Percentiles rank a stretch among this genome's conserved stretches.
Conservation (phyloP, 2,888 invertebrate genomes). For the Heteropelma amictum region DNA sequence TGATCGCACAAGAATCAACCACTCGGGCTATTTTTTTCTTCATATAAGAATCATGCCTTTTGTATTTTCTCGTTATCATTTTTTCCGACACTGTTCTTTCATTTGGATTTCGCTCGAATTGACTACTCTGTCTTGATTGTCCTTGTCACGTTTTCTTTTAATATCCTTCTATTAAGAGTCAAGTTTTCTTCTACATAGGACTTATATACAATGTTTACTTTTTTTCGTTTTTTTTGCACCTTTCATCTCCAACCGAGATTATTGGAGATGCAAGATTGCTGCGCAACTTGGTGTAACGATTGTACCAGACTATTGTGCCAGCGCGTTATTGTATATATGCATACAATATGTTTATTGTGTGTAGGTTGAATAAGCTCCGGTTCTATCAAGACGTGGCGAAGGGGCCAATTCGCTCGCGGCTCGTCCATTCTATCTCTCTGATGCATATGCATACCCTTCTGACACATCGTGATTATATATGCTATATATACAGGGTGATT, state of each 20-base stretch:
- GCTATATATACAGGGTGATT: no score
- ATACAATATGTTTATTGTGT: no score
- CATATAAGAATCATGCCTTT: background rate
- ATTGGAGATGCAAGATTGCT: constrained; percentile 26
- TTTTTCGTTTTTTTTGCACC: constrained; percentile 10
- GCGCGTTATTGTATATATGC: background rate
- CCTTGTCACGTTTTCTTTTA: constrained; percentile 41
- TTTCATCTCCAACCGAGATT: constrained; percentile 5
- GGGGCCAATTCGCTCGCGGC: constrained; percentile 43
- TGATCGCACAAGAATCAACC: no score
- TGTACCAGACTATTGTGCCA: constrained; percentile 35
- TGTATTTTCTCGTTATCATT: background rate
- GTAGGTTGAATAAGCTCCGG: constrained; percentile 26
- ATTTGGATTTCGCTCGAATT: constrained; percentile 33
- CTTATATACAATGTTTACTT: background rate
- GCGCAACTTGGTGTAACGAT: constrained; percentile 31
- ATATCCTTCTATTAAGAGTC: constrained; percentile 3
- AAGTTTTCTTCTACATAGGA: background rate
- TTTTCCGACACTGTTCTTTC: no score
- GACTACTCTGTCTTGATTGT: constrained; percentile 28
- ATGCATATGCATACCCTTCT: constrained; percentile 63
- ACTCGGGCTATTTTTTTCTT: constrained; percentile 1
- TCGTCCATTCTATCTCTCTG: constrained; percentile 42
- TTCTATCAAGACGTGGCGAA: constrained; percentile 49
- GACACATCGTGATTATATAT: constrained; percentile 24